Evolutionary conservation across 2,113 vertebrate species (phyloP).

Genomic region (Bostrychus sinensis): DNA sequence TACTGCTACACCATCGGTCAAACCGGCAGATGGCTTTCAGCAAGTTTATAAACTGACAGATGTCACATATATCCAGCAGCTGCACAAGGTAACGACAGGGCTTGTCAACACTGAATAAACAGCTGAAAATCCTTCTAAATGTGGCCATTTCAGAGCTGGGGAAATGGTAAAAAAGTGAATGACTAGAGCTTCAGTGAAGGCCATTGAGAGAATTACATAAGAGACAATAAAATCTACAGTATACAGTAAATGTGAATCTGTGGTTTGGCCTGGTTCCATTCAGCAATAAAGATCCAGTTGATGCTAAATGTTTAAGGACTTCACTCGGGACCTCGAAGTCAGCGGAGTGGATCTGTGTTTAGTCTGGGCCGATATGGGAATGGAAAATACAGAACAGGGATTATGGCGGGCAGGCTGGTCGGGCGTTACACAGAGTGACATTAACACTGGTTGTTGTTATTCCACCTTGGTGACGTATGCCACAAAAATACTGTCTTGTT

Average conservation of each 20-base stretch:
- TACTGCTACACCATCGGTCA: too few relatives aligned
- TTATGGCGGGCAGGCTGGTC: neutral
- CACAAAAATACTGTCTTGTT: neutral
- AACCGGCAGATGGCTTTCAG: too few relatives aligned
- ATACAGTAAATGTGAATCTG: neutral
- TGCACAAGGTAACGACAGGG: neutral
- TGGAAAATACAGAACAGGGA: constrained; percentile 8
- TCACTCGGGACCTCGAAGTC: constrained; percentile 5
- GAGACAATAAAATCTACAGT: neutral
- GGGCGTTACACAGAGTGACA: neutral
- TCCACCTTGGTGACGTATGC: constrained; percentile 3
- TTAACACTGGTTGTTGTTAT: neutral
- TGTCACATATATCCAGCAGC: neutral
- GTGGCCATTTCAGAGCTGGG: neutral
- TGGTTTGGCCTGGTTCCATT: neutral
- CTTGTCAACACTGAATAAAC: neutral
- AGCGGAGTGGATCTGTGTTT: constrained; percentile 25
- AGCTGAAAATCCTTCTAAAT: too few relatives aligned
- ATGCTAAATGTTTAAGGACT: constrained; percentile 8
- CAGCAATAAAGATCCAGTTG: constrained; percentile 7
- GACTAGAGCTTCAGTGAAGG: too few relatives aligned
- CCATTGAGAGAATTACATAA: neutral
- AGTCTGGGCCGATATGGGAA: constrained; percentile 26
- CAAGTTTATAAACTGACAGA: neutral
- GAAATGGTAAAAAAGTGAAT: neutral